Percentiles rank a stretch among this genome's conserved stretches.
phyloP scores from a whole-genome alignment of 2,888 invertebrate species.

The Cephus rjabovi region DNA sequence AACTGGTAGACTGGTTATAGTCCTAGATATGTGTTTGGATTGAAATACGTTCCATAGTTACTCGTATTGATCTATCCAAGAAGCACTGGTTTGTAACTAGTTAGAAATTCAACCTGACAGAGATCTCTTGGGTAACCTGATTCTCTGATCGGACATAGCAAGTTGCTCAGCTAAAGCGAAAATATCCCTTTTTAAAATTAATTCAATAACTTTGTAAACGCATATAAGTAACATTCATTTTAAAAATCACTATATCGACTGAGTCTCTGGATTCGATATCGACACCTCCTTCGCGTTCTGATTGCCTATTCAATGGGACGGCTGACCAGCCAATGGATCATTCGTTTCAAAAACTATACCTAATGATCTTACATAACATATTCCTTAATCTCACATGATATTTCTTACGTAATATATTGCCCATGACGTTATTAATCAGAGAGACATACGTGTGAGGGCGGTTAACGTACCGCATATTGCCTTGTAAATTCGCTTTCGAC shows the following conservation, averaged over 20 bases:
- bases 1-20: too few relatives aligned
- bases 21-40: too few relatives aligned
- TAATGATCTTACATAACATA: too few relatives aligned
- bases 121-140: conserved; percentile 52
- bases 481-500: too few relatives aligned
- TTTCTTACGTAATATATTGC: too few relatives aligned
- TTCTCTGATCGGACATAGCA: conserved; percentile 55
- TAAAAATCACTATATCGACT: conserved; percentile 6
- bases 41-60: too few relatives aligned
- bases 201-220: background rate
- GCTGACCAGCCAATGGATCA: conserved; percentile 34
- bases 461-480: too few relatives aligned
- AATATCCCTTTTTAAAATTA: conserved; percentile 39
- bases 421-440: too few relatives aligned
- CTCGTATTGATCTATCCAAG: too few relatives aligned
- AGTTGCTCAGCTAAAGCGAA: conserved; percentile 58
- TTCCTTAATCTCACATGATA: too few relatives aligned
- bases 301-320: conserved; percentile 27
- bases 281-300: conserved; percentile 27
- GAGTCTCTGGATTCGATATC: conserved; percentile 11
- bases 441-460: too few relatives aligned
- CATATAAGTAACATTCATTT: conserved; percentile 5
- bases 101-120: conserved; percentile 36
- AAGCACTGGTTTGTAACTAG: conserved; percentile 32
- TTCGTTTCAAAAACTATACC: background rate